Conservation (phyloP, 2,888 invertebrate genomes). For the Ornithoptera alexandrae region DNA sequence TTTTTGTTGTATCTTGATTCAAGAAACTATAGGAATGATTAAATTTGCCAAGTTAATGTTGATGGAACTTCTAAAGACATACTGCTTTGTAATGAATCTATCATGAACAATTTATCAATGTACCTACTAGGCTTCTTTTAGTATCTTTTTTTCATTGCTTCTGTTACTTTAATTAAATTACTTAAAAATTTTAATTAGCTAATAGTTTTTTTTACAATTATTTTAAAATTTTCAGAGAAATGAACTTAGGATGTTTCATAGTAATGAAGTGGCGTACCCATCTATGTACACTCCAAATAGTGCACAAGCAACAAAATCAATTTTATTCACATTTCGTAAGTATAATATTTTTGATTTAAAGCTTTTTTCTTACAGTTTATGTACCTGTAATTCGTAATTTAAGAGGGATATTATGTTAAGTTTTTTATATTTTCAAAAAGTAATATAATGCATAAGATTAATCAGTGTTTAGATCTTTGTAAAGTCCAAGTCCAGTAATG, state of each 20-base stretch:
- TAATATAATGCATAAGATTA: no score
- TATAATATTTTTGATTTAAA: slow-evolving; percentile 21
- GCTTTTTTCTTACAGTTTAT: neutral
- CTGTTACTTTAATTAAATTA: neutral
- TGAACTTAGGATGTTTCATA: slow-evolving; percentile 69
- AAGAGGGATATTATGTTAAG: no score
- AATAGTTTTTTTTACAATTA: neutral
- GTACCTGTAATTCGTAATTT: no score
- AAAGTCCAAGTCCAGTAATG: no score
- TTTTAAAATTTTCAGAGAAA: slow-evolving; percentile 54
- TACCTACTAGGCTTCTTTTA: no score
- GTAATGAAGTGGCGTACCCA: slow-evolving; percentile 65
- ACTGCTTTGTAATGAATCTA: no score
- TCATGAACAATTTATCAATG: no score
- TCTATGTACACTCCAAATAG: slow-evolving; percentile 36
- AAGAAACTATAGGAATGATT: neutral
- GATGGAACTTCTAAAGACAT: no score
- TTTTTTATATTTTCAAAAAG: no score
- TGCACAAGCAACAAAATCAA: slow-evolving; percentile 44
- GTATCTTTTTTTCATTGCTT: neutral
- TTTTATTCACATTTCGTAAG: slow-evolving; percentile 61
- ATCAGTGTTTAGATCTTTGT: no score
- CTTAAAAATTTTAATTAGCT: neutral
- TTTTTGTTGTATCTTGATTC: neutral
- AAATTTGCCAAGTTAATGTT: no score